phyloP scores from a whole-genome alignment of 2,113 vertebrate species.

The Thamnophis sirtalis region DNA sequence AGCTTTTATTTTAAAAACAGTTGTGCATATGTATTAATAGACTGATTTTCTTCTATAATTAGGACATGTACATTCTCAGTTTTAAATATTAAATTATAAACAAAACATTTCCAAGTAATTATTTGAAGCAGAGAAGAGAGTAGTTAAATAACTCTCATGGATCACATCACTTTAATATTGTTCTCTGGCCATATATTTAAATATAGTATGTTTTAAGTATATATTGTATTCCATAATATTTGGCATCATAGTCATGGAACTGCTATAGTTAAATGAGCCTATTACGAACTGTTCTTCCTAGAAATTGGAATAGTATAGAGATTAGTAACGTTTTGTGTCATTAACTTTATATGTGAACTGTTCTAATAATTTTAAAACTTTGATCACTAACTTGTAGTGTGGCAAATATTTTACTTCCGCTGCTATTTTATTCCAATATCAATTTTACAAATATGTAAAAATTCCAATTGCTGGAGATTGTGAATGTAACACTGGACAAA shows the following conservation, averaged over 20 bases:
- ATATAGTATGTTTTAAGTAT: background rate
- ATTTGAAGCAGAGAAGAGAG: background rate
- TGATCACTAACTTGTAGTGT: background rate
- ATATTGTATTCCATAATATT: background rate
- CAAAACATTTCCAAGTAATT: background rate
- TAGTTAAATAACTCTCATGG: background rate
- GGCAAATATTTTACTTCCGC: background rate
- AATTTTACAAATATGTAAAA: background rate
- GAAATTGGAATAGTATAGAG: background rate
- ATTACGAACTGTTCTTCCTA: background rate
- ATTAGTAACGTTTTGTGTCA: fast-evolving
- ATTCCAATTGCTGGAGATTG: background rate
- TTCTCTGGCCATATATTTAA: background rate
- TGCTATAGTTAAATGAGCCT: background rate
- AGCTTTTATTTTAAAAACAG: background rate
- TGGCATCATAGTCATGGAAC: fast-evolving
- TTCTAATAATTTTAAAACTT: background rate
- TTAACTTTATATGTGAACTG: background rate
- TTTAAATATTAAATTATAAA: background rate
- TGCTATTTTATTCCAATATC: background rate
- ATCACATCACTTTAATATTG: background rate
- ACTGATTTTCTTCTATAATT: background rate
- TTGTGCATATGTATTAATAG: background rate
- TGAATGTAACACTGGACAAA: background rate
- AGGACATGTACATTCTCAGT: background rate